Evolutionary conservation across 2,888 invertebrate genomes (phyloP).

Genomic region (Oxycera nigricornis): DNA sequence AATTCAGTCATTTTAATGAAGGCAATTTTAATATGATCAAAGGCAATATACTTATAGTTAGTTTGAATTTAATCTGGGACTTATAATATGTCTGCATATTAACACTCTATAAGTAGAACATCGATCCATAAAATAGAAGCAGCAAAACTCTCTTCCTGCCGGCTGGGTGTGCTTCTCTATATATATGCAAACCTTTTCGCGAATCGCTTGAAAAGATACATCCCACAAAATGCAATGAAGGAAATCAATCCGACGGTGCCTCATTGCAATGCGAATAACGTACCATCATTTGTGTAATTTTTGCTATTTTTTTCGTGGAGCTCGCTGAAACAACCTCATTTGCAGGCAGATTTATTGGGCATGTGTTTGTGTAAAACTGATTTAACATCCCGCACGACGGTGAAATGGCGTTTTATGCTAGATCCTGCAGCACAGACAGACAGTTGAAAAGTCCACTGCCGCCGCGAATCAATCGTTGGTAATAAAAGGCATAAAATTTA

Average conservation of each 20-base stretch:
- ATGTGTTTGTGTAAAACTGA: slow-evolving; percentile 35
- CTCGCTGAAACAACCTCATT: slow-evolving; percentile 19
- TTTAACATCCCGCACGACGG: slow-evolving; percentile 32
- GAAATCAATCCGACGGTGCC: slow-evolving; percentile 38
- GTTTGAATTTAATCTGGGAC: no score
- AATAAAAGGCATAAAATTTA: slow-evolving; percentile 33
- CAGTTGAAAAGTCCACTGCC: slow-evolving; percentile 15
- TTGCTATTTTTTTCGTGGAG: background rate
- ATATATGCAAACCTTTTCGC: background rate
- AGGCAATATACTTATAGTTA: no score
- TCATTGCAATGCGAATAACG: slow-evolving; percentile 37
- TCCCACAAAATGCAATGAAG: slow-evolving; percentile 34
- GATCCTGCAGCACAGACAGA: slow-evolving; percentile 13
- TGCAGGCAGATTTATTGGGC: slow-evolving; percentile 31
- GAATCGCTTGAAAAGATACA: slow-evolving; percentile 10
- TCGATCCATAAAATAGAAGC: no score
- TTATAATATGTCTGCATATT: no score
- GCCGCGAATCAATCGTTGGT: slow-evolving; percentile 19
- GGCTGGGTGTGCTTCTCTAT: background rate
- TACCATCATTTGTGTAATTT: slow-evolving; percentile 34
- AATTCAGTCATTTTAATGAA: no score
- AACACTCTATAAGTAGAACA: no score
- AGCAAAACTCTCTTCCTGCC: background rate
- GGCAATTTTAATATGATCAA: no score
- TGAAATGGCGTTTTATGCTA: slow-evolving; percentile 8